Percentiles rank a stretch among this genome's conserved stretches.
phyloP scores from a whole-genome alignment of 2,113 vertebrate species.

The Aegithalos caudatus region DNA sequence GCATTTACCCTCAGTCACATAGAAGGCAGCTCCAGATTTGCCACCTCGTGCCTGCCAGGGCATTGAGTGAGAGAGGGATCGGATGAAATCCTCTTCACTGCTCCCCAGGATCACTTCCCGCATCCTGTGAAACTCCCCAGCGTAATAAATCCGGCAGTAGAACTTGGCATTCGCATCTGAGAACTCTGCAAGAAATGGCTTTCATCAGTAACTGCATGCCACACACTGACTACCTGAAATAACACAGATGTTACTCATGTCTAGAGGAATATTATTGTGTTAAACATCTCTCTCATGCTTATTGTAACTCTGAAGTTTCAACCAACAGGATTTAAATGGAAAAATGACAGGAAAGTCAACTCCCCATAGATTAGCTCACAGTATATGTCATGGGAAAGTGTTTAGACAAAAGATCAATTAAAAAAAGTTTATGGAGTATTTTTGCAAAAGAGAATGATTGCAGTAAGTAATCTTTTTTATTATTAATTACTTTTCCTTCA shows the following conservation, averaged over 20 bases:
- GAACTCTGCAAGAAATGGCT: constrained; percentile 80
- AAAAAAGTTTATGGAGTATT: neutral
- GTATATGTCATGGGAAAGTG: neutral
- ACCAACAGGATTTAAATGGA: neutral
- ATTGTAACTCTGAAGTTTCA: neutral
- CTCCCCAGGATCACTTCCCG: constrained; percentile 93
- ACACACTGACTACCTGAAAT: neutral
- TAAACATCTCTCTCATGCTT: neutral
- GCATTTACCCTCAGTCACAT: constrained; percentile 88
- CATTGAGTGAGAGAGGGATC: constrained; percentile 92
- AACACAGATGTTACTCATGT: neutral
- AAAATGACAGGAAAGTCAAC: neutral
- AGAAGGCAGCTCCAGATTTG: constrained; percentile 96
- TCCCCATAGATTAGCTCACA: neutral
- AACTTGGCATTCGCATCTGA: constrained; percentile 95
- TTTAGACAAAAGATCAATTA: neutral
- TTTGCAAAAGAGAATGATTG: neutral
- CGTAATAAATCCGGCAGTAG: constrained; percentile 97
- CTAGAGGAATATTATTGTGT: neutral
- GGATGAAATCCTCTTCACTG: constrained; percentile 91
- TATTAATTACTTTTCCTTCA: neutral
- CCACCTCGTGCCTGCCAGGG: constrained; percentile 98
- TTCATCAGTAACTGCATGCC: neutral
- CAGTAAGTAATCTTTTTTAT: neutral
- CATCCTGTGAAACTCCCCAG: constrained; percentile 96